Percentiles rank a stretch among this genome's conserved stretches.
phyloP scores from a whole-genome alignment of 2,888 invertebrate species.

The Troides oblongomaculatus region DNA sequence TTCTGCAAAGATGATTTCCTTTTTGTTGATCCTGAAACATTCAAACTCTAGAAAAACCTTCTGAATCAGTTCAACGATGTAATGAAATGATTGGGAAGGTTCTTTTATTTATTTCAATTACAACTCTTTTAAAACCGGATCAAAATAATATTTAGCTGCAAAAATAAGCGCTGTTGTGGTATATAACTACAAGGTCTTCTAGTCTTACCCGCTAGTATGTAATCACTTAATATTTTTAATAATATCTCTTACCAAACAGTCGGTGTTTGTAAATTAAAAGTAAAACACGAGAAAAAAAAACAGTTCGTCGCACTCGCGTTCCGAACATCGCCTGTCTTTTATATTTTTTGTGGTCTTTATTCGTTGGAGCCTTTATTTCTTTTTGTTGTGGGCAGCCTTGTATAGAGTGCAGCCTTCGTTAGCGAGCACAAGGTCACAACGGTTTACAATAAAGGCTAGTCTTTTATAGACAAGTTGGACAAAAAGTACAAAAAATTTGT shows the following conservation, averaged over 20 bases:
- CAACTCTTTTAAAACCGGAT: too few relatives aligned
- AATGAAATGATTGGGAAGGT: too few relatives aligned
- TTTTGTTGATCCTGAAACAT: too few relatives aligned
- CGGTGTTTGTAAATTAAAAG: slow-evolving; percentile 28
- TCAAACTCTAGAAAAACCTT: too few relatives aligned
- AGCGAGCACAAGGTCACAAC: slow-evolving; percentile 70
- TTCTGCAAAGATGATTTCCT: too few relatives aligned
- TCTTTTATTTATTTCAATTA: too few relatives aligned
- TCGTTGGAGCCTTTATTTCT: slow-evolving; percentile 55
- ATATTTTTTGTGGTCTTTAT: slow-evolving; percentile 73
- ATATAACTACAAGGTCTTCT: too few relatives aligned
- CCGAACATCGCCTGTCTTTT: slow-evolving; percentile 58
- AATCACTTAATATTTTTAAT: neutral
- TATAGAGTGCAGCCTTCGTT: slow-evolving; percentile 73
- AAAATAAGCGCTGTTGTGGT: too few relatives aligned
- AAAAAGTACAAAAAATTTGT: slow-evolving; percentile 30
- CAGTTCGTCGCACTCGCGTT: slow-evolving; percentile 51
- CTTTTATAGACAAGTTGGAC: slow-evolving; percentile 36
- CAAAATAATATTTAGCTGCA: too few relatives aligned
- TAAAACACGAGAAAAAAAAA: slow-evolving; percentile 37
- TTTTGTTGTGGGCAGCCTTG: slow-evolving; percentile 63
- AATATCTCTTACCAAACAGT: slow-evolving; percentile 18
- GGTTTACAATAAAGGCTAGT: slow-evolving; percentile 48
- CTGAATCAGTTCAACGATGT: too few relatives aligned
- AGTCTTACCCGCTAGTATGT: too few relatives aligned